Evolutionary conservation across 1,140 invertebrate species (phyloP), one percentile per base, ranked within the genome.

Genomic region (Radopholus similis): DNA sequence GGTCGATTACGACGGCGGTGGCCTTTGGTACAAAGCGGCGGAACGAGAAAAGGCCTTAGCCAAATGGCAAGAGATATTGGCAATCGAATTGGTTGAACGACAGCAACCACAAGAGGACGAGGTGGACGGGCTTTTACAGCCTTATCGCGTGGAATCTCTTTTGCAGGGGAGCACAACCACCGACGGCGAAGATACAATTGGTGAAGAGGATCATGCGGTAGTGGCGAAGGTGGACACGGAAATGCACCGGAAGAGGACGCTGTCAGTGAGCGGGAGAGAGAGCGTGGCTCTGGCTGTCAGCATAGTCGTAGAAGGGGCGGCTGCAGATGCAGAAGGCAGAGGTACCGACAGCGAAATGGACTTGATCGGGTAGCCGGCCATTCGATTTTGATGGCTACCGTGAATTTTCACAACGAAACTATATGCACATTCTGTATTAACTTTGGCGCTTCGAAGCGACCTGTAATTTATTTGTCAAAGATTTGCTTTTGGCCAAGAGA

Each of bases 11-110:
- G 59, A 62, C 18, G 59, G 59, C 9, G 59, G 59, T 23, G 59
- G 59, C 40, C 23, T 62, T 62, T 62, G 59, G 59, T 62, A 62
- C 49, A 62, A 62, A 49, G 18, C 26, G 32, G 13, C 49, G 4
- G 59, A 23, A 6, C 42, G 59, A 34, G 32, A 49, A 32, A 62
- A 62, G 32, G 59, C 59, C 23, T 4, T 15, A 4, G 15, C 38
- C 37, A 49, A 55, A 64, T 53, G 63, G 54, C 47, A 64, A 64
- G 55, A 47, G 26, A 26, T 34, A 11, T 64, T 34, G 21, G 49
- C 47, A n/a, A 34, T 30, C 23, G 23, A 26, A 32, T 55, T 55
- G 26, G 54, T 64, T 1, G 40, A 62, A 23, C 15, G 2, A 49
- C 6, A 42, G 21, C 21, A 26, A 6, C 21, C 59, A 9, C 23